Evolutionary conservation across 1,140 invertebrate species (phyloP).

Genomic region (Platorchestia sp.): DNA sequence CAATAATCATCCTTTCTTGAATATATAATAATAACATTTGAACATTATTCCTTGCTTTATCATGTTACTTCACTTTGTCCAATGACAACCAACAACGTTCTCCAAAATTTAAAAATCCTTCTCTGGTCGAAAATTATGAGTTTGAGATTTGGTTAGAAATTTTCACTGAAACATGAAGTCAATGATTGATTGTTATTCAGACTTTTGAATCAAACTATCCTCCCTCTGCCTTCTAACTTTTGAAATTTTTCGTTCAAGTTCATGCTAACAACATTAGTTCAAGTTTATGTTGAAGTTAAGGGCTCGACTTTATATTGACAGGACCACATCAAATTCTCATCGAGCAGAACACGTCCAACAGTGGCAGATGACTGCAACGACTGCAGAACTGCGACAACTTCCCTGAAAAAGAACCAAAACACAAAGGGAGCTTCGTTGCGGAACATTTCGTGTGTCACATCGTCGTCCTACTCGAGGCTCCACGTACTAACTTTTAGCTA

Average conservation of each 20-base stretch:
- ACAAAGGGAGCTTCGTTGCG: not conserved
- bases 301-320: not conserved
- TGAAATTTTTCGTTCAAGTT: no score
- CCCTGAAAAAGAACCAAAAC: not conserved
- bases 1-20: no score
- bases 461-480: not conserved
- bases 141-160: no score
- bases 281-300: not conserved
- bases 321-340: not conserved
- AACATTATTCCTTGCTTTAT: no score
- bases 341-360: not conserved
- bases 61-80: no score
- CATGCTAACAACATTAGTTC: not conserved
- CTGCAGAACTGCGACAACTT: not conserved
- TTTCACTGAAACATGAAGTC: not conserved
- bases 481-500: not conserved
- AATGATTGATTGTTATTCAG: not conserved
- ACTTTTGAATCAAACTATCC: not conserved
- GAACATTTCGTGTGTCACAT: not conserved
- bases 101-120: no score
- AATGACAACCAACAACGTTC: no score
- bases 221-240: not conserved
- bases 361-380: not conserved
- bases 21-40: no score
- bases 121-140: no score